These are phyloP conservation scores for Phlogophora meticulosa DNA, from an alignment of 2,888 invertebrate species.

Conservation along the genomic window DNA sequence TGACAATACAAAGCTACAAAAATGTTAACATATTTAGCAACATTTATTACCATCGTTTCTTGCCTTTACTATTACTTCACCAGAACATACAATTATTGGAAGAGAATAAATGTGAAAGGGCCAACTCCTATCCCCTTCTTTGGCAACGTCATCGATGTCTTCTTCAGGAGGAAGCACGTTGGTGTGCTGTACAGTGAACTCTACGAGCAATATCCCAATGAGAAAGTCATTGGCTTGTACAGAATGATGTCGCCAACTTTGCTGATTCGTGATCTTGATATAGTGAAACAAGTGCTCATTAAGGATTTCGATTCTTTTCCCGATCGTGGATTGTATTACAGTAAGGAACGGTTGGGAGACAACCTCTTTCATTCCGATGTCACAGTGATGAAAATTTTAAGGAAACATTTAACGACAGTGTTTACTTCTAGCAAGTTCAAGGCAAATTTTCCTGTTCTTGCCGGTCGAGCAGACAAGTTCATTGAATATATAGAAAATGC, in stretches of 20 bases:
- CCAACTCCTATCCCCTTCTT: conserved; percentile 72
- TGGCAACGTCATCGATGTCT: conserved; percentile 68
- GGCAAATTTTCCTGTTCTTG: conserved; percentile 68
- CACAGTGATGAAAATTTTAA: conserved; percentile 71
- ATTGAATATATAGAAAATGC: conserved; percentile 66
- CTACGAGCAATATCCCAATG: conserved; percentile 75
- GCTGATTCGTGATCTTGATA: conserved; percentile 76
- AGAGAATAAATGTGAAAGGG: conserved; percentile 70
- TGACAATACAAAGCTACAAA: conserved; percentile 10
- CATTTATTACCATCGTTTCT: conserved; percentile 23
- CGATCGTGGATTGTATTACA: conserved; percentile 73
- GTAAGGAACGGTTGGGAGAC: conserved; percentile 71
- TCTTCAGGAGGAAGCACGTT: conserved; percentile 66
- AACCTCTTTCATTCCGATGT: conserved; percentile 76
- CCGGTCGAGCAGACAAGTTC: conserved; percentile 69
- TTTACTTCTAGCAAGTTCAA: conserved; percentile 77
- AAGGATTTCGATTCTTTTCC: conserved; percentile 77
- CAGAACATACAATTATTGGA: conserved; percentile 60
- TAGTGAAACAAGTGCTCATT: conserved; percentile 75
- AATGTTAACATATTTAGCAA: conserved; percentile 42
- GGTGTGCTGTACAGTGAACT: conserved; percentile 69
- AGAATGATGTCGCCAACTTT: conserved; percentile 74
- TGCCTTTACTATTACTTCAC: conserved; percentile 56
- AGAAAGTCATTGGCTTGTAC: conserved; percentile 77
- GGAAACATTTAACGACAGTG: conserved; percentile 72